Conservation (phyloP, 2,797 vertebrate genomes). For the Helicolenus hilgendorfi region DNA sequence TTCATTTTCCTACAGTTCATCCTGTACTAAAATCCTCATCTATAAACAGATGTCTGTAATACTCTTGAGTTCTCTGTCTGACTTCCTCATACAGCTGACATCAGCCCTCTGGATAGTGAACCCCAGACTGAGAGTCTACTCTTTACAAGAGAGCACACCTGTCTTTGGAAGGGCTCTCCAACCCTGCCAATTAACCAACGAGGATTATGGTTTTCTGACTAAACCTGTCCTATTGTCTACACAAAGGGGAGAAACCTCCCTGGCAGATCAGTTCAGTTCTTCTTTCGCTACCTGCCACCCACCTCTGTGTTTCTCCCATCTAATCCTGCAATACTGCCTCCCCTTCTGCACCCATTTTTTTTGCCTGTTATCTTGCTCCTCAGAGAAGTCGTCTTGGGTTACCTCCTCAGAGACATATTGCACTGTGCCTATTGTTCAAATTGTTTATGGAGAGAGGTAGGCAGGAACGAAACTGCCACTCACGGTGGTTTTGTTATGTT, state of each 20-base stretch:
- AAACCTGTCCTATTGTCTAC: constrained; percentile 41
- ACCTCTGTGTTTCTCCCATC: constrained; percentile 42
- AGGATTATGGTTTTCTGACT: constrained; percentile 52
- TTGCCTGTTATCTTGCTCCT: constrained; percentile 43
- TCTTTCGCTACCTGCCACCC: constrained; percentile 27
- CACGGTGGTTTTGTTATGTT: constrained; percentile 72
- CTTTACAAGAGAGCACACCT: constrained; percentile 55
- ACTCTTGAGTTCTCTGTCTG: not conserved
- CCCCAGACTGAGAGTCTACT: constrained; percentile 27
- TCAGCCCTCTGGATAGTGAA: constrained; percentile 20
- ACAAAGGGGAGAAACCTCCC: constrained; percentile 69
- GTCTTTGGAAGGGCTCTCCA: constrained; percentile 35
- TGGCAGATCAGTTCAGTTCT: constrained; percentile 41
- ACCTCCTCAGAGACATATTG: constrained; percentile 68
- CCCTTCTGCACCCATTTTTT: not conserved
- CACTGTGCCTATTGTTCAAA: constrained; percentile 67
- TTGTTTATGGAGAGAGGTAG: constrained; percentile 77
- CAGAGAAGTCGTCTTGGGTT: constrained; percentile 67
- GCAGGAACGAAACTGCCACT: constrained; percentile 86
- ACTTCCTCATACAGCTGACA: constrained; percentile 17
- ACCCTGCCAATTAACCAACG: constrained; percentile 42
- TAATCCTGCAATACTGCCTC: constrained; percentile 60
- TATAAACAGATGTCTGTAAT: not conserved
- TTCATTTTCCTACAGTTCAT: not conserved
- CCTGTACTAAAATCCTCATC: not conserved